Conservation (phyloP, 2,888 invertebrate genomes). For the Pilophorus perplexus region DNA sequence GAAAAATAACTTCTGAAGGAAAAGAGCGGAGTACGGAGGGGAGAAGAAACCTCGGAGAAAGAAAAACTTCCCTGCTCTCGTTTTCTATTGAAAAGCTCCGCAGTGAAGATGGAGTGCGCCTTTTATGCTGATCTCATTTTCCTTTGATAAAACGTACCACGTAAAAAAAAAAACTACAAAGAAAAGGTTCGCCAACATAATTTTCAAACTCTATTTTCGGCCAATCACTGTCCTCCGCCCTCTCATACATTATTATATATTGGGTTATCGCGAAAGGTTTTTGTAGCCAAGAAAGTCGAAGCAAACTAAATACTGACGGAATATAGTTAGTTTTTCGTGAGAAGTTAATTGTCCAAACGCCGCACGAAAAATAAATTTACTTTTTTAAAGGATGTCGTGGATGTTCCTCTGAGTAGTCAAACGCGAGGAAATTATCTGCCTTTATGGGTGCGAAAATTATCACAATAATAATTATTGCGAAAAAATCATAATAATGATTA, state of each 20-base stretch:
- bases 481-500: no score
- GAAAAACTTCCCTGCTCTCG: conserved; percentile 14
- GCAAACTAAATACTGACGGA: no score
- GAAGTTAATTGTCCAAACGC: no score
- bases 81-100: conserved; percentile 35
- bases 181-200: conserved; percentile 24
- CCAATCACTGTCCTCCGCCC: conserved; percentile 24
- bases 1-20: conserved; percentile 7
- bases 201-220: conserved; percentile 31
- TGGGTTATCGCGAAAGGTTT: no score
- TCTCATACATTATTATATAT: neutral
- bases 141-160: conserved; percentile 38
- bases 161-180: conserved; percentile 16
- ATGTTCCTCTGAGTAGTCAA: no score
- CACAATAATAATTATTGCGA: no score
- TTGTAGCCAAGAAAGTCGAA: no score
- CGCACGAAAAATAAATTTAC: no score
- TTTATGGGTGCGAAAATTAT: no score
- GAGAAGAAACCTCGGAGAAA: conserved; percentile 11
- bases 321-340: no score
- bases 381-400: no score
- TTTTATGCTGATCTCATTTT: conserved; percentile 41
- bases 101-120: conserved; percentile 38
- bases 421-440: no score
- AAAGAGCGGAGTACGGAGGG: neutral